Evolutionary conservation across 2,797 vertebrate genomes (phyloP), one percentile per base, ranked within the genome.

Genomic region (Mus minutoides): DNA sequence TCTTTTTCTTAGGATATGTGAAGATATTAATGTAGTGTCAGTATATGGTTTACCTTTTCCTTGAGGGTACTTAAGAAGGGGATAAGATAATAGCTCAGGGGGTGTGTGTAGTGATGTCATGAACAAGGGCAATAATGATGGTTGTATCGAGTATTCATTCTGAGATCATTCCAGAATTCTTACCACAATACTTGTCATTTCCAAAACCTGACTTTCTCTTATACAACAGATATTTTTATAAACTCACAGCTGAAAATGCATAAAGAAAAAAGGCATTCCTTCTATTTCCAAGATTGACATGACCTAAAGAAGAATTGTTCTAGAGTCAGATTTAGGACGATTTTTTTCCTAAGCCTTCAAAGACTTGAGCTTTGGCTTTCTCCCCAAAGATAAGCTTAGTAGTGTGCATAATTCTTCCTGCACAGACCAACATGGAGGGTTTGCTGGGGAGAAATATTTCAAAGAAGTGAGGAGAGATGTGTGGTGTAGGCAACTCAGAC

Each of bases 1-100:
- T 67, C 21, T 97, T 96, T 97, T 93, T 95, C 87, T 97, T 94
- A 97, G 92, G 85, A 96, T 94, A 89, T 52, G 79, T 96, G 67
- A 87, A 52, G 95, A 97, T 97, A 97, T 21, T 29, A 75, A 34
- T 43, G 58, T 60, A 31, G 24, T 34, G 4, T 37, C 49, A 37
- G 64, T 7, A 5, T 80, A 40, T 85, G 22, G 26, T 49, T n/a
- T 76, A 46, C n/a, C 54, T 78, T 64, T 64, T 85, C 52, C 85
- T 64, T n/a, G 7, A 82, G 26, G 3, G 29, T 2, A 8, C 9
- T 49, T 52, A 2, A 16, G 26, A 16, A 2, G 69, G 14, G 6
- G 31, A 26, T 56, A 43, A 77, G 69, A 11, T 34, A 52, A 21
- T 82, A 16, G 52, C 3, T 71, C 17, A 64, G 16, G 84, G 43